These are phyloP conservation scores for Ennomos quercinarius DNA, from an alignment of 2,888 invertebrate species.

Conservation along the genomic window DNA sequence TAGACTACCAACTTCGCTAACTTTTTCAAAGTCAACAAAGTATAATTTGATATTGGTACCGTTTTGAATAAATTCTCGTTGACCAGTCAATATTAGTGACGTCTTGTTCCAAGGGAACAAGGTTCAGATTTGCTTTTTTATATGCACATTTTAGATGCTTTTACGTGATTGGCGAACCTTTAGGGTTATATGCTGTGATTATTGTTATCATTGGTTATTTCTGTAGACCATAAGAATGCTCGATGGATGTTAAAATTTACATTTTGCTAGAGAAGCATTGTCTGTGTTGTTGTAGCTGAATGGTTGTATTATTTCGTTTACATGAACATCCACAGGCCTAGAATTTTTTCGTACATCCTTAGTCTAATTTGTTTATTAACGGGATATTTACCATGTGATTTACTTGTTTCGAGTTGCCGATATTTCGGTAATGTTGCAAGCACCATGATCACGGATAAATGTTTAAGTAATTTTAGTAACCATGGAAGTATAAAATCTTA, in stretches of 20 bases:
- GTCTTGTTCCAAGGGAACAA: slow-evolving; percentile 2
- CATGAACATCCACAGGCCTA: no score
- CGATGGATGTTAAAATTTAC: slow-evolving; percentile 7
- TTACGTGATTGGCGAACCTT: slow-evolving; percentile 19
- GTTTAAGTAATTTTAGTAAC: no score
- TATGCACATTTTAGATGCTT: slow-evolving; percentile 3
- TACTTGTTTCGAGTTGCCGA: no score
- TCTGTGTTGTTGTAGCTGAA: slow-evolving; percentile 2
- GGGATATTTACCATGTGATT: no score
- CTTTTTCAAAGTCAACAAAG: slow-evolving; percentile 56
- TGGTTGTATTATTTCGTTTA: not conserved
- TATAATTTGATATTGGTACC: slow-evolving; percentile 30
- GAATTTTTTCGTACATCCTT: no score
- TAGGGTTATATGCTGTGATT: slow-evolving; percentile 16
- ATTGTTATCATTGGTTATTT: slow-evolving; percentile 18
- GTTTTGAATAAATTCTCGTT: slow-evolving; percentile 27
- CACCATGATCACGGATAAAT: no score
- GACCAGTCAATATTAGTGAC: not conserved
- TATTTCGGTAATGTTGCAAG: no score
- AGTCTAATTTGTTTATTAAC: no score
- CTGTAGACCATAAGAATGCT: slow-evolving; percentile 1
- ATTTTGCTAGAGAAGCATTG: slow-evolving; percentile 13
- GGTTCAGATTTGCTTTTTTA: slow-evolving; percentile 8
- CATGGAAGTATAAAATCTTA: no score
- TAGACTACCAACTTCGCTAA: slow-evolving; percentile 36